Evolutionary conservation across 2,888 invertebrate species (phyloP), one percentile per base, ranked within the genome.

Genomic region (Meghimatium bilineatum): DNA sequence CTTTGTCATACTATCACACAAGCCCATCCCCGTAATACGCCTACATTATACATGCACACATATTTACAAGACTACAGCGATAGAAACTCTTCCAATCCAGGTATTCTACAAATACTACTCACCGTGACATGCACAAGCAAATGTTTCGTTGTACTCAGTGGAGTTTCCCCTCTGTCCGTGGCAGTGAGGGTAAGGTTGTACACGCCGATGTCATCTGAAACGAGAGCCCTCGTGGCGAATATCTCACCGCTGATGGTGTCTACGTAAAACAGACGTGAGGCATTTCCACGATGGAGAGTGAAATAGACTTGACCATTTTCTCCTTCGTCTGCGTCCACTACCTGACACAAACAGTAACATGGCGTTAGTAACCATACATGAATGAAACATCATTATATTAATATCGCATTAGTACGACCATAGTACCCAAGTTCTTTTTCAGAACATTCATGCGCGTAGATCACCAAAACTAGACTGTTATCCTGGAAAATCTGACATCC

Each of bases 251-350:
- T 87, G 82, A 87, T 85, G 74, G 87, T 69, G 87, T 89, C 86
- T 84, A 90, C 86, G 32, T 86, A 78, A 71, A 88, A 88, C 79
- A 85, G 36, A 1, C 72, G 72, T 6, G 84, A 85, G 44, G 84
- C 80, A 66, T 88, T 88, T 36, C 84, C 63, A 2, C 85, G 80
- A 8, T 86, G 86, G 23, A 90, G 87, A 60, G 66, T 82, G 84
- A 86, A 90, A 44, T 72, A 84, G 44, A 90, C 80, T 66, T 86
- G 78, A 5, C 87, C 86, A 84, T 90, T 90, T 71, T 75, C 78
- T 10, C 89, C 89, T 14, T 85, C 87, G 84, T 90, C 90, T 20
- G 85, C 82, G 83, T 90, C 90, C 29, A 82, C 72, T 8, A 88
- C 90, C 74, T 86, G 81, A 52, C 20, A 26, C 26, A 26, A 38